phyloP scores from a whole-genome alignment of 2,888 invertebrate species.

The Hofmannophila pseudospretella region DNA sequence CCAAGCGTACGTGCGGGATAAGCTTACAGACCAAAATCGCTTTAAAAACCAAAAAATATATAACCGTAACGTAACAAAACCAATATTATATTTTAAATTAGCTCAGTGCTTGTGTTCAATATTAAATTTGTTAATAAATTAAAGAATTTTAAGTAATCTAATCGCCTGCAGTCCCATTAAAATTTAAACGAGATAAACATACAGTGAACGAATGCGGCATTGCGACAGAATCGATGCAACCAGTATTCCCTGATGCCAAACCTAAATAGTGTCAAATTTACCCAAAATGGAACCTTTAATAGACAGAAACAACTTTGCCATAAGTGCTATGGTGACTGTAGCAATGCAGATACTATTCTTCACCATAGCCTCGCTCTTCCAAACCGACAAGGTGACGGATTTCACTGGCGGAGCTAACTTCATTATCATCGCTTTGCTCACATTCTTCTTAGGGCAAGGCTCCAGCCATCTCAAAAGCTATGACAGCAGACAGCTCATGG shows the following conservation, averaged over 20 bases:
- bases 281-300: constrained; percentile 83
- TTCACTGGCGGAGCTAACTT: constrained; percentile 96
- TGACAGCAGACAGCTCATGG: constrained; percentile 93
- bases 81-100: not conserved
- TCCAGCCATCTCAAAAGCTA: constrained; percentile 85
- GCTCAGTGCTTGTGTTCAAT: not conserved
- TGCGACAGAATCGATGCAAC: constrained; percentile 50
- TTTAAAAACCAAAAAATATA: constrained; percentile 1
- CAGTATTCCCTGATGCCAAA: constrained; percentile 50
- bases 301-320: constrained; percentile 90
- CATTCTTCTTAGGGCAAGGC: constrained; percentile 91
- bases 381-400: constrained; percentile 94
- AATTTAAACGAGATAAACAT: constrained; percentile 15
- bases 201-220: constrained; percentile 49
- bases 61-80: not conserved
- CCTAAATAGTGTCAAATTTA: constrained; percentile 45
- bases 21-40: constrained; percentile 14
- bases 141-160: not conserved
- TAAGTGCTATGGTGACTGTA: constrained; percentile 91
- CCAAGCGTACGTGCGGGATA: constrained; percentile 36
- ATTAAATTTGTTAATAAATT: not conserved
- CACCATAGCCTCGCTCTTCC: constrained; percentile 89
- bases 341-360: constrained; percentile 93
- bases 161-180: constrained; percentile 12
- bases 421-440: constrained; percentile 90